A percentile compares a stretch with the other conserved stretches of the same genome.
Conservation (phyloP, 2,888 invertebrate species). For the Acanthosepion lycidas region DNA sequence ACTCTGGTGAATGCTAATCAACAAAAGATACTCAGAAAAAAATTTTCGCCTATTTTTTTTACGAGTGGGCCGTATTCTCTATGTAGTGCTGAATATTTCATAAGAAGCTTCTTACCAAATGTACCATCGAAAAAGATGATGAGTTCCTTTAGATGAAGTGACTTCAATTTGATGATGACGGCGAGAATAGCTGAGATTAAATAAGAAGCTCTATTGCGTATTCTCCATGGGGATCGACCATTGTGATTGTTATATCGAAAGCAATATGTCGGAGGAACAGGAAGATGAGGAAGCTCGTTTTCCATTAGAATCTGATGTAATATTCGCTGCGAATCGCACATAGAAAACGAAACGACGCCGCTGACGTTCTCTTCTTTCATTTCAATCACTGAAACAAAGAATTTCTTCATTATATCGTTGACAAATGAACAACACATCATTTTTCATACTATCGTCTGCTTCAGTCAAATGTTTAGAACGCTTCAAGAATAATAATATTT, state of each 20-base stretch:
- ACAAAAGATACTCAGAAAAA: too few species aligned
- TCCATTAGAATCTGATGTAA: not conserved
- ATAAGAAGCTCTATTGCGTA: not conserved
- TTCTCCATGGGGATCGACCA: not conserved
- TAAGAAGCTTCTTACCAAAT: not conserved
- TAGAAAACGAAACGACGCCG: not conserved
- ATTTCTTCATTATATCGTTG: not conserved
- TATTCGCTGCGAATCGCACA: constrained; percentile 4
- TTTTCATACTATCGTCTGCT: not conserved
- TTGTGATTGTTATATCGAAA: not conserved
- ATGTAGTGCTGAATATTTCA: too few species aligned
- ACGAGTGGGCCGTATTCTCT: too few species aligned
- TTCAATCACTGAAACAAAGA: not conserved
- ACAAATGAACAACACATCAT: not conserved
- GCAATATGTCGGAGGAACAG: constrained; percentile 21
- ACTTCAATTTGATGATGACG: not conserved
- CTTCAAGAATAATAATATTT: too few species aligned
- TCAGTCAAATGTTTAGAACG: too few species aligned
- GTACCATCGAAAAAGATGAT: constrained; percentile 2
- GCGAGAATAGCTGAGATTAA: not conserved
- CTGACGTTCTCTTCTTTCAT: not conserved
- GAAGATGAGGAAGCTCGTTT: not conserved
- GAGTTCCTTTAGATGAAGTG: not conserved
- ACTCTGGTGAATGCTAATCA: too few species aligned
- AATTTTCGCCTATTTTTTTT: too few species aligned